Evolutionary conservation across 1,140 invertebrate genomes (phyloP), one percentile per base, ranked within the genome.

Genomic region (Ganaspis sp.): DNA sequence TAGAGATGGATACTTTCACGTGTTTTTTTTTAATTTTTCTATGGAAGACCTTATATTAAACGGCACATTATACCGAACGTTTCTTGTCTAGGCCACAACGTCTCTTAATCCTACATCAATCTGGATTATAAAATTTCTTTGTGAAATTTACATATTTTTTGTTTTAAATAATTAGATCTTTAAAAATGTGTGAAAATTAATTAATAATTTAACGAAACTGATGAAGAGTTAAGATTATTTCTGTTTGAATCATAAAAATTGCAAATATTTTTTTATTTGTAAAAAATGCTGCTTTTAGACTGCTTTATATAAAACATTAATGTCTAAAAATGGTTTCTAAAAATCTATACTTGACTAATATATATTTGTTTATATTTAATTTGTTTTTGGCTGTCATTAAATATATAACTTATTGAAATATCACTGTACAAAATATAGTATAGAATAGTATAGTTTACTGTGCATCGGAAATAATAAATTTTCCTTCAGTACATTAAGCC

Each of bases 371-470:
- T 54, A 54, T 54, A 54, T 54, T 26, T 9, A 85, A 77, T 34
- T 37, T 37, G n/a, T 72, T 76, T 74, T 26, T 75, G 58, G 58
- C 58, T 64, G 21, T 64, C 58, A 26, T 12, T 64, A 64, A 69
- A 26, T 79, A 70, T 77, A 74, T 81, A 75, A 75, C 74, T 69
- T 80, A 38, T 58, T 76, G 71, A 54, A 77, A 80, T 75, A 76
- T 82, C 77, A 83, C 83, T 83, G 83, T 87, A 86, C 74, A 86
- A 87, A 85, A 87, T 85, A 85, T 87, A n/a, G n/a, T n/a, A n/a
- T n/a, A n/a, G n/a, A n/a, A n/a, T n/a, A 84, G 78, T 85, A 85
- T 87, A 84, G 78, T 81, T 83, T 83, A 84, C 82, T 83, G 83
- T 86, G 70, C 58, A 26, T 64, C 26, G 26, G 11, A 64, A 64